Evolutionary conservation across 1,140 invertebrate species (phyloP).

Genomic region (Pteromalus puparum): DNA sequence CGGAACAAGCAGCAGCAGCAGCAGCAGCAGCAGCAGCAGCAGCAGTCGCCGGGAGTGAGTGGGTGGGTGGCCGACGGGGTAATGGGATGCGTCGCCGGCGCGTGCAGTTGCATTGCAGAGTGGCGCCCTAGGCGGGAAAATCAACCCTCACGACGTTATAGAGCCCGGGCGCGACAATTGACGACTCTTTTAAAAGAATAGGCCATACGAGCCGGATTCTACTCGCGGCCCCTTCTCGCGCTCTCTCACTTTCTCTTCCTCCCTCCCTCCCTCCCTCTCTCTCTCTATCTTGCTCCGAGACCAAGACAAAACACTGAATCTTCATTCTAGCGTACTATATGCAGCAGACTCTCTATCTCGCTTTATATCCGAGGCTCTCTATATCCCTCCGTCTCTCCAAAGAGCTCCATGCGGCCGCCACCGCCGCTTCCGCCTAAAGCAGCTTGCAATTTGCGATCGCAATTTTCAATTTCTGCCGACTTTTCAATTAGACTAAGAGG

Average conservation of each 20-base stretch:
- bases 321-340: constrained; percentile 69
- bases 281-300: constrained; percentile 58
- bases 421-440: constrained; percentile 63
- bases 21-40: not conserved
- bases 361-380: not conserved
- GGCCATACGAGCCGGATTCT: constrained; percentile 68
- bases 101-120: constrained; percentile 14
- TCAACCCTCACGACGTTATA: constrained; percentile 45
- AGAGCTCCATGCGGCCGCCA: not conserved
- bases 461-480: constrained; percentile 76
- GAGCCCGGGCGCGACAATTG: constrained; percentile 65
- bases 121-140: constrained; percentile 50
- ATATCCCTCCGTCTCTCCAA: constrained; percentile 45
- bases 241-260: constrained; percentile 23
- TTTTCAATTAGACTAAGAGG: constrained; percentile 77
- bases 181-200: constrained; percentile 71
- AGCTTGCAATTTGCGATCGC: constrained; percentile 75
- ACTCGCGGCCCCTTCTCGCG: constrained; percentile 47
- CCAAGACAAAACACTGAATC: constrained; percentile 73
- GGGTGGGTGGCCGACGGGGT: constrained; percentile 35
- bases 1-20: not conserved
- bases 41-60: constrained; percentile 10
- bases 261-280: constrained; percentile 25
- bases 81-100: constrained; percentile 31
- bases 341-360: not conserved